These are phyloP conservation scores for Andrena camellia DNA, from an alignment of 2,888 invertebrate species.

Conservation along the genomic window DNA sequence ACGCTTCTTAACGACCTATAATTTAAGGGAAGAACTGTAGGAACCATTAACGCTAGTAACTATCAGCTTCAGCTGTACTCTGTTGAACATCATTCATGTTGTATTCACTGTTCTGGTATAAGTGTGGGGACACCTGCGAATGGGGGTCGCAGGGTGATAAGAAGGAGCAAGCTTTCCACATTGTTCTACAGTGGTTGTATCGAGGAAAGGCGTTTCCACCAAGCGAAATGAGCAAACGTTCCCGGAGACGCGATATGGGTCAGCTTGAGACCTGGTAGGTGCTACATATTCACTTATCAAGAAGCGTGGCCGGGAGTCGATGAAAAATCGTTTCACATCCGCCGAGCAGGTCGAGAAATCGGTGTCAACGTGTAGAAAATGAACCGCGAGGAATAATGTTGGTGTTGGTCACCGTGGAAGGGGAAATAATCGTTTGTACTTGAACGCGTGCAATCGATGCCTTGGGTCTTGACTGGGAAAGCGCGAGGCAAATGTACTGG, in stretches of 20 bases:
- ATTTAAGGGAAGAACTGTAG: too few species aligned
- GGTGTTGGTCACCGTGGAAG: background rate
- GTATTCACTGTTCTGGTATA: background rate
- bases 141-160: background rate
- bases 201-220: slow-evolving; percentile 1
- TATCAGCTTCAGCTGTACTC: too few species aligned
- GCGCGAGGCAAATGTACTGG: too few species aligned
- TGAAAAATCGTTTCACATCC: slow-evolving; percentile 42
- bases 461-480: background rate
- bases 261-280: slow-evolving; percentile 58
- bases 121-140: background rate
- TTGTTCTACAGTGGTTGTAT: background rate
- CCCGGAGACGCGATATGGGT: slow-evolving; percentile 62
- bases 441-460: background rate
- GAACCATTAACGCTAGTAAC: too few species aligned
- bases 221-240: slow-evolving; percentile 17
- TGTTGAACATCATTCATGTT: background rate
- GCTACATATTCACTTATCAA: slow-evolving; percentile 64
- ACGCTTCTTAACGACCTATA: too few species aligned
- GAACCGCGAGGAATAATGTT: slow-evolving; percentile 29
- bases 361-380: slow-evolving; percentile 41
- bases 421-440: background rate
- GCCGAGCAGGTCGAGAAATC: slow-evolving; percentile 30
- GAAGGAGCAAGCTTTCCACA: background rate
- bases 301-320: slow-evolving; percentile 27